Base-by-base conservation (phyloP, 2,113 vertebrate species). In the Aptenodytes patagonicus region DNA sequence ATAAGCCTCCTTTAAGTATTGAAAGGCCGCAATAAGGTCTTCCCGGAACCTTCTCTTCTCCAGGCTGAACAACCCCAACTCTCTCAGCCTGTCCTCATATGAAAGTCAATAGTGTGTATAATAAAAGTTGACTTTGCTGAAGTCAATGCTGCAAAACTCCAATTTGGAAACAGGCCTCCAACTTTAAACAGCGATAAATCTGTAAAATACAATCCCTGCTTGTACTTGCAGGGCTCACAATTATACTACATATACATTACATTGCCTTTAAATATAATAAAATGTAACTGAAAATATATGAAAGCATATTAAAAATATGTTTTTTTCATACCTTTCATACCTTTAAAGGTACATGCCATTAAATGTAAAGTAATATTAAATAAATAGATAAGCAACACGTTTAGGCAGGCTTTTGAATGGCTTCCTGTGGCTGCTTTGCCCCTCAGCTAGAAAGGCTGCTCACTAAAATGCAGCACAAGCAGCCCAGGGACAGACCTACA, bases 261-360 rank as follows among this genome's bases (percentile, higher is more conserved):
- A 34, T 47, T 68, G 34, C 29, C 42, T 72, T 94, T 52, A 68
- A 89, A 86, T 68, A 47, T 11, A 85, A 64, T 12, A 76, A 72
- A 90, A 85, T 28, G 15, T 32, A 75, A 58, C 32, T 32, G 26
- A 83, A 96, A 83, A 95, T 47, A 84, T 26, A 61, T 60, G 57
- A 87, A 96, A 96, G n/a, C 20, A 20, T 70, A 94, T 91, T 96
- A 68, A 94, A 97, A 93, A 64, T 65, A 54, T 10, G 3, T 2
- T 7, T 6, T 18, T 46, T n/a, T 72, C 49, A 54, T 89, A 51
- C 54, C 49, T 73, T 82, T 42, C 57, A 76, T 87, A 91, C 24
- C 19, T 93, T 84, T 89, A 96, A 90, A 93, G 34, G 17, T 87
- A 70, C 13, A 6, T 16, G 10, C 10, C 72, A 76, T 71, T 92